phyloP scores from a whole-genome alignment of 2,888 invertebrate genomes.

The Elysia crispata region DNA sequence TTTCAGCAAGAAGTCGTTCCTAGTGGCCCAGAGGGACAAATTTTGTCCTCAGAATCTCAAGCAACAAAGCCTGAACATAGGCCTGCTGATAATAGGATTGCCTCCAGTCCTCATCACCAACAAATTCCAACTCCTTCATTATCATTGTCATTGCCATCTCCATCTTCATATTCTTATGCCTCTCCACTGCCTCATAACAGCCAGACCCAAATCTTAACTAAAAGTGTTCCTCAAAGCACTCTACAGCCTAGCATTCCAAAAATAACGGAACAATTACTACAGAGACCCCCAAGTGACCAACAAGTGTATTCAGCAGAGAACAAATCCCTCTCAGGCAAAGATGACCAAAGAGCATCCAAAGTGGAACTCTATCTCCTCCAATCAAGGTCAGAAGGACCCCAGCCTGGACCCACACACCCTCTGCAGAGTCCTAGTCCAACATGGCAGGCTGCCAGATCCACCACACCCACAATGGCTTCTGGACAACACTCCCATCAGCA shows the following conservation, averaged over 20 bases:
- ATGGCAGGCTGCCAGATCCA: background rate
- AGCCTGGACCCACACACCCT: background rate
- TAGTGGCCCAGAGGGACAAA: no score
- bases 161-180: no score
- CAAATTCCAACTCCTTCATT: no score
- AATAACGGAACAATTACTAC: slow-evolving; percentile 38
- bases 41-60: no score
- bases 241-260: slow-evolving; percentile 34
- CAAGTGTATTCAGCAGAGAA: background rate
- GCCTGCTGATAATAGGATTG: no score
- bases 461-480: background rate
- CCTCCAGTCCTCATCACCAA: no score
- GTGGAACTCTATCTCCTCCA: background rate
- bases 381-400: slow-evolving; percentile 3
- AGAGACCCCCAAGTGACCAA: slow-evolving; percentile 26
- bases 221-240: no score
- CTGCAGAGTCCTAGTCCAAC: background rate
- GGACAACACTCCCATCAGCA: slow-evolving; percentile 34
- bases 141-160: no score
- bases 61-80: no score
- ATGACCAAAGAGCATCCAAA: background rate
- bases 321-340: background rate
- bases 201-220: no score
- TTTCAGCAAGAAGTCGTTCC: no score
- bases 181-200: no score